phyloP scores from a whole-genome alignment of 2,797 vertebrate genomes.

The Geotrypetes seraphini region DNA sequence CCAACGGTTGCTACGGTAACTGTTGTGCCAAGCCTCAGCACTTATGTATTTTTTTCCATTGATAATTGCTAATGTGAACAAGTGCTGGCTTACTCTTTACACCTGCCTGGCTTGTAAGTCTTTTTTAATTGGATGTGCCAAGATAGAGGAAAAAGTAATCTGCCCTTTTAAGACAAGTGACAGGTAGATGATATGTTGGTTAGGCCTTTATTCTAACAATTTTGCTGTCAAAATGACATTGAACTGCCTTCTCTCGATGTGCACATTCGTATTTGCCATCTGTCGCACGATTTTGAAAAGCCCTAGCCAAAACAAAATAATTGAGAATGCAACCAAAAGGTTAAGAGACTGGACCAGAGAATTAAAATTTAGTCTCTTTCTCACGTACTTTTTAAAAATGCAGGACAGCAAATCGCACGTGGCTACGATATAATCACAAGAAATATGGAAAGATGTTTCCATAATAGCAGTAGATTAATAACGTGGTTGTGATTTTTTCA shows the following conservation, averaged over 20 bases:
- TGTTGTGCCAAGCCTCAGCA: conserved; percentile 38
- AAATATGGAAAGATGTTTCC: no score
- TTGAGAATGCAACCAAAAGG: no score
- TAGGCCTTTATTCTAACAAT: conserved; percentile 44
- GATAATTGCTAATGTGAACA: conserved; percentile 60
- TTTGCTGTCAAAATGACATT: conserved; percentile 50
- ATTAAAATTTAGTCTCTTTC: no score
- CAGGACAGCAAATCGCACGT: no score
- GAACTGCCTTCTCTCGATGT: conserved; percentile 35
- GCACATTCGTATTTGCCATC: conserved; percentile 5
- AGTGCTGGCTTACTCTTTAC: conserved; percentile 53
- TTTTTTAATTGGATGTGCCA: conserved; percentile 62
- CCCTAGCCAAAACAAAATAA: no score
- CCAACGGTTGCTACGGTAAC: conserved; percentile 47
- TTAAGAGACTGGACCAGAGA: no score
- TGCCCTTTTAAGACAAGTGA: conserved; percentile 53
- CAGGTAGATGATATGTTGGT: conserved; percentile 52
- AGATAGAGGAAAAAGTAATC: conserved; percentile 55
- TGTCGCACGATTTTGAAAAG: no score
- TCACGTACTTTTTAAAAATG: no score
- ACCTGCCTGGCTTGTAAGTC: conserved; percentile 50
- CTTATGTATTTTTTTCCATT: conserved; percentile 47
- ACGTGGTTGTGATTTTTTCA: no score
- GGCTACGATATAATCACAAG: no score
- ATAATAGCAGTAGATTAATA: no score